Percentiles rank a stretch among this genome's conserved stretches.
Conservation (phyloP, 2,797 vertebrate genomes). For the Toxotes lorentzi region DNA sequence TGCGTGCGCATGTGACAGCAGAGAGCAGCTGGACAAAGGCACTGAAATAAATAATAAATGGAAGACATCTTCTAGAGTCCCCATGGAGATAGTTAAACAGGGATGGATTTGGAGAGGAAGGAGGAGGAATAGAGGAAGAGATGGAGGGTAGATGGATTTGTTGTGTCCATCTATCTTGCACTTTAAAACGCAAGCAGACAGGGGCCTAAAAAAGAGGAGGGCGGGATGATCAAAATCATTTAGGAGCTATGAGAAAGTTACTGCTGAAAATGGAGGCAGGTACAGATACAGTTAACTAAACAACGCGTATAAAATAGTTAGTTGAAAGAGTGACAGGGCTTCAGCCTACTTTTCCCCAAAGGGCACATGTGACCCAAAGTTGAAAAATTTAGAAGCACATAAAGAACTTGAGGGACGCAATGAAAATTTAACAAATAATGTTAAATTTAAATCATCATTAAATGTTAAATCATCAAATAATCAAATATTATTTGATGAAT, state of each 20-base stretch:
- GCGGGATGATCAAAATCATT: slow-evolving; percentile 10
- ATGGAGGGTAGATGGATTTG: slow-evolving; percentile 32
- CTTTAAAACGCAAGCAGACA: slow-evolving; percentile 37
- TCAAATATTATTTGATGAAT: too few species aligned
- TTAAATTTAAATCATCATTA: too few species aligned
- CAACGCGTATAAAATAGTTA: too few species aligned
- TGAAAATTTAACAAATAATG: background rate
- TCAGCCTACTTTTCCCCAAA: too few species aligned
- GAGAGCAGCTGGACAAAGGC: slow-evolving; percentile 65
- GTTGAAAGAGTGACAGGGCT: too few species aligned
- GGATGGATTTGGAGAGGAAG: slow-evolving; percentile 44
- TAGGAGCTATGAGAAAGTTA: slow-evolving; percentile 18
- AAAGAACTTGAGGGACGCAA: background rate
- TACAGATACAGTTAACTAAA: background rate
- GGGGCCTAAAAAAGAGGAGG: slow-evolving; percentile 13
- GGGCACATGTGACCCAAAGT: background rate
- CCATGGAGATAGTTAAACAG: slow-evolving; percentile 47
- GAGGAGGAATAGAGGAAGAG: slow-evolving; percentile 30
- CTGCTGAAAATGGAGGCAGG: slow-evolving; percentile 10
- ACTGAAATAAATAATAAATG: slow-evolving; percentile 74
- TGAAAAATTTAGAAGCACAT: background rate
- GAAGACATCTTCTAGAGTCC: slow-evolving; percentile 56
- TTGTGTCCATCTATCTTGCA: slow-evolving; percentile 48
- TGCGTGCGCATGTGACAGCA: slow-evolving; percentile 24
- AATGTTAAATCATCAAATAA: too few species aligned